Base-by-base conservation (phyloP, 1,140 invertebrate species). In the Drosophila yakuba region DNA sequence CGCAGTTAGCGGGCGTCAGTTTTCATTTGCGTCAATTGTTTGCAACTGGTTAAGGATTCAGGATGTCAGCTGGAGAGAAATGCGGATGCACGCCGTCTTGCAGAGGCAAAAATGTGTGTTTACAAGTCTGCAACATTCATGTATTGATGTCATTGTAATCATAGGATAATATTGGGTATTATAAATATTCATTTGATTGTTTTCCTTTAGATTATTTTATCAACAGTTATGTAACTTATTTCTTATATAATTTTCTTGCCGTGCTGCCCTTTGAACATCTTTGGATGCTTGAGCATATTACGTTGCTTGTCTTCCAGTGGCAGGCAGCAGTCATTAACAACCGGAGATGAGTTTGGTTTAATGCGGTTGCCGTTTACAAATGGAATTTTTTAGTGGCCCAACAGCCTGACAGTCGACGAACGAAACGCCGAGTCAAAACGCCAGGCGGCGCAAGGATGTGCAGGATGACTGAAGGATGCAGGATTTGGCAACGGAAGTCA, bases 281-380 rank as follows among this genome's bases (percentile, higher is more conserved):
- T 51, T 48, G 28, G 44, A 47, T 68, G 62, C 66, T 67, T 73
- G 73, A 79, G 79, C 72, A 59, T 69, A 59, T 69, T 64, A 63
- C 59, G 62, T 57, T 55, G 47, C 61, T 43, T 61, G 73, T 85
- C 77, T 57, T 41, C 68, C 66, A 44, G 15, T 48, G 44, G 51
- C 72, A 51, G 50, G 48, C 76, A 66, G 60, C 78, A 80, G 85
- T 89, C 84, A 84, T 89, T 89, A 89, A 89, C 80, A 89, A 89
- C 84, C 84, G 84, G 84, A 89, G 84, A 89, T 89, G 84, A 89
- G 85, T 84, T 88, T 80, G 84, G 84, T 84, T 89, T 89, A 89
- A 89, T 89, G 80, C 77, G 77, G 84, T 78, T 84, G 76, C 73
- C 80, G 84, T 80, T 89, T 84, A 80, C 80, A 89, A 89, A 89